Percentiles rank a stretch among this genome's conserved stretches.
phyloP scores from a whole-genome alignment of 1,140 invertebrate genomes.

The Zaprionus capensis region DNA sequence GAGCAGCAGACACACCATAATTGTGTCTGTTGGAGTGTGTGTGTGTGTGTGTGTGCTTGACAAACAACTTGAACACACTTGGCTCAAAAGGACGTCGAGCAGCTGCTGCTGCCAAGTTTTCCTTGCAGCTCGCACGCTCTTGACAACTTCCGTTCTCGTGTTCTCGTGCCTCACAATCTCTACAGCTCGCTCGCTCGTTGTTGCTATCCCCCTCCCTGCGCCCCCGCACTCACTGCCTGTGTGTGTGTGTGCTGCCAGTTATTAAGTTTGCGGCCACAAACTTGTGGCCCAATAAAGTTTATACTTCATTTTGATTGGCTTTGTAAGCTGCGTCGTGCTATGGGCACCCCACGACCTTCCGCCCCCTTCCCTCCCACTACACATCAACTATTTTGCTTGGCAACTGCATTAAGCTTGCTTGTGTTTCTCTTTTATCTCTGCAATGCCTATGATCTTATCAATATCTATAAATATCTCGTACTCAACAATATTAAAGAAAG shows the following conservation, averaged over 20 bases:
- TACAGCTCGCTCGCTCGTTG: not conserved
- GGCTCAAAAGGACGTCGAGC: constrained; percentile 40
- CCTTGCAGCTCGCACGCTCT: constrained; percentile 46
- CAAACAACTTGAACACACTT: constrained; percentile 52
- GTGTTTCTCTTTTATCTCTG: not conserved
- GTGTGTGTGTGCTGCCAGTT: constrained; percentile 46
- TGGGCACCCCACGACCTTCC: not conserved
- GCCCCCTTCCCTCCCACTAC: too few relatives aligned
- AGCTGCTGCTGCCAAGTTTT: constrained; percentile 42
- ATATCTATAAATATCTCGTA: not conserved
- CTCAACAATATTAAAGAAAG: not conserved
- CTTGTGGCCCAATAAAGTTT: constrained; percentile 66
- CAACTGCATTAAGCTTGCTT: constrained; percentile 25
- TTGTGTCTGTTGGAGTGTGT: constrained; percentile 18
- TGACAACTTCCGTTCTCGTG: constrained; percentile 55
- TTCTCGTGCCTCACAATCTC: not conserved
- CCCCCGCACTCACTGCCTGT: not conserved
- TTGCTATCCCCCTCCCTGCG: not conserved
- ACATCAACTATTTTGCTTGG: constrained; percentile 13
- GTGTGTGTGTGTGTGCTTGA: constrained; percentile 37
- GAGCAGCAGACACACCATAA: constrained; percentile 6
- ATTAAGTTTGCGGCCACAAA: constrained; percentile 72
- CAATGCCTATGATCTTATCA: constrained; percentile 2
- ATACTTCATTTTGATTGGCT: constrained; percentile 70
- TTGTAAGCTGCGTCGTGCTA: constrained; percentile 4